phyloP scores from a whole-genome alignment of 2,888 invertebrate genomes.

The Polydrusus tereticollis region DNA sequence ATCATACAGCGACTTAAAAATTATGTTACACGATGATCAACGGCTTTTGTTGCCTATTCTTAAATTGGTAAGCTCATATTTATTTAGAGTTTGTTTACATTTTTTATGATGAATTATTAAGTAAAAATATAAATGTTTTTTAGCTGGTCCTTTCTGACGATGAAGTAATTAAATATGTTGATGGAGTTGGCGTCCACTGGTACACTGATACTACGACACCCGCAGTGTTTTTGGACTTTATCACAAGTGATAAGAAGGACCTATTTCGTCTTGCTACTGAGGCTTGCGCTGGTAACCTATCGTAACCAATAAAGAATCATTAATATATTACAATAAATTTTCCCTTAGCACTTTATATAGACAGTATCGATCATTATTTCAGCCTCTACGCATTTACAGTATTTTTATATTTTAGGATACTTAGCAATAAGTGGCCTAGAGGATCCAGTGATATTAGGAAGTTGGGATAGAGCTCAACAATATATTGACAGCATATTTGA shows the following conservation, averaged over 20 bases:
- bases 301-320: too few relatives aligned
- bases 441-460: slow-evolving; percentile 28
- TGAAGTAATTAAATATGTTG: slow-evolving; percentile 70
- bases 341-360: too few relatives aligned
- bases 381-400: background rate
- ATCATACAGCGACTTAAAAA: slow-evolving; percentile 72
- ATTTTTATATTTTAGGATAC: slow-evolving; percentile 3
- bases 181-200: slow-evolving; percentile 86
- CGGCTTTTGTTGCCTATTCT: slow-evolving; percentile 72
- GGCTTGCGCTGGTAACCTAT: slow-evolving; percentile 71
- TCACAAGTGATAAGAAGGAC: slow-evolving; percentile 74
- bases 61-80: slow-evolving; percentile 32
- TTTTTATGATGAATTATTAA: background rate
- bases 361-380: too few relatives aligned
- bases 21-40: slow-evolving; percentile 85
- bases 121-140: slow-evolving; percentile 5
- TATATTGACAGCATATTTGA: slow-evolving; percentile 40
- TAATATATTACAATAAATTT: too few relatives aligned
- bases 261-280: slow-evolving; percentile 85
- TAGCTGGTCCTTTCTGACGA: slow-evolving; percentile 30
- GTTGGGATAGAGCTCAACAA: slow-evolving; percentile 44
- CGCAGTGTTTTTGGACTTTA: slow-evolving; percentile 69
- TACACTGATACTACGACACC: slow-evolving; percentile 77
- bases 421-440: background rate
- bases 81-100: too few relatives aligned